Evolutionary conservation across 2,113 vertebrate species (phyloP), one percentile per base, ranked within the genome.

Genomic region (Odontesthes bonariensis): DNA sequence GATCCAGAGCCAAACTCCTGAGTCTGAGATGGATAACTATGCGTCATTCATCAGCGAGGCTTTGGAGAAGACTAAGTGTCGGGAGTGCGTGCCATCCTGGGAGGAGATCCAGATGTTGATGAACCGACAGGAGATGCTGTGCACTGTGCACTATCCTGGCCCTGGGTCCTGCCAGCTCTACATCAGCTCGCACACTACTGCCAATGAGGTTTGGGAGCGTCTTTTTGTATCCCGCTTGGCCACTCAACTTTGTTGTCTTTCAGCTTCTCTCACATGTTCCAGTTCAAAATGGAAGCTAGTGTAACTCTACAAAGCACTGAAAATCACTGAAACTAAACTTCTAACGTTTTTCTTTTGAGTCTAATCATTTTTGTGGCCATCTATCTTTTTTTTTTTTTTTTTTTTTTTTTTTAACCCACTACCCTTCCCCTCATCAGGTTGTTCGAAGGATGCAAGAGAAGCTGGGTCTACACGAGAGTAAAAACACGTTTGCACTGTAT

Each of bases 131-230:
- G 95, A 97, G 89, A 94, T 98, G 92, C 70, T 95, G 74, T 97
- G 96, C 85, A 95, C 94, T 0, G 94, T 97, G 71, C 95, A 97
- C 89, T 97, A 97, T 82, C 96, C 97, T 0, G 96, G 97, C 6
- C 93, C 95, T 0, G 94, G 96, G 0, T 92, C 95, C 86, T 97
- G 96, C 87, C 94, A 94, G 0, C 94, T 99, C 80, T 93, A 95
- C 90, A 96, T 99, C 89, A 96, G 95, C 86, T 98, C 97, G 23
- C 96, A 99, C 90, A 97, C 97, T 17, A 98, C 97, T 0, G 96
- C 96, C 0, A 95, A 95, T 73, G 97, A 99, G 96, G 98, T 99
- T 74, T 81, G 76, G 35, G 81, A 91, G 5, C 74, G 22, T 57
- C 56, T 73, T 6, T 58, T 16, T 73, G 17, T 51, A 42, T 64